These are phyloP conservation scores for Thalassoma bifasciatum DNA, from an alignment of 2,113 vertebrate genomes.

Conservation along the genomic window DNA sequence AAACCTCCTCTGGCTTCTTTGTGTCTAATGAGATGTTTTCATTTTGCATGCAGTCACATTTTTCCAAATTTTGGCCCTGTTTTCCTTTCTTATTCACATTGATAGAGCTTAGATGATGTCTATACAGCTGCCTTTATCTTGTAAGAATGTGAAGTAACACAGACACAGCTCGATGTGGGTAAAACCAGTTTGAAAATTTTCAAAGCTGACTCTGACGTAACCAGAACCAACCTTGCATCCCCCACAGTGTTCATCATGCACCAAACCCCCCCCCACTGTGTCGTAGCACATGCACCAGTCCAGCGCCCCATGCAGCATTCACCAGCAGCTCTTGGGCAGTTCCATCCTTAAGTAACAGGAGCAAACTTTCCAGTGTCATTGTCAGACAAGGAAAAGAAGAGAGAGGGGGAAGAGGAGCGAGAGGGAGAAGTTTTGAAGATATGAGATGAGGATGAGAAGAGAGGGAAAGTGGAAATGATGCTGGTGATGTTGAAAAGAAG, in stretches of 20 bases:
- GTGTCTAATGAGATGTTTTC: too few species aligned
- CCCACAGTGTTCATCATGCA: slow-evolving; percentile 76
- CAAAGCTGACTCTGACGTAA: not conserved
- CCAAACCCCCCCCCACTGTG: slow-evolving; percentile 25
- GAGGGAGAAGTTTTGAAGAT: slow-evolving; percentile 27
- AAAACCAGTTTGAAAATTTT: not conserved
- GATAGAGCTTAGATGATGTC: not conserved
- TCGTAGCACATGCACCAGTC: slow-evolving; percentile 82
- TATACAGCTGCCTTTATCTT: not conserved
- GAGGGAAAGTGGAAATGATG: not conserved
- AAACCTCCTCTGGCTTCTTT: not conserved
- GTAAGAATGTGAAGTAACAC: not conserved
- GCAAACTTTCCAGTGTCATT: slow-evolving; percentile 70
- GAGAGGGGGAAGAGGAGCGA: slow-evolving; percentile 72
- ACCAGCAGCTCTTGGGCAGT: slow-evolving; percentile 71
- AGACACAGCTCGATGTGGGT: not conserved
- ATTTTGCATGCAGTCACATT: not conserved
- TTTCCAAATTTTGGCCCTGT: not conserved
- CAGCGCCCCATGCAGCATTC: slow-evolving; percentile 86
- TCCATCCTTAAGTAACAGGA: slow-evolving; percentile 73
- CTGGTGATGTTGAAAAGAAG: not conserved
- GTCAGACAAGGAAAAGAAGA: slow-evolving; percentile 74
- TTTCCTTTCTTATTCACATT: too few species aligned
- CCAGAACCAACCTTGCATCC: slow-evolving; percentile 60
- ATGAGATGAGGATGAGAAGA: slow-evolving; percentile 21